These are phyloP conservation scores for Malurus cyaneus DNA, from an alignment of 2,113 vertebrate genomes.

Conservation along the genomic window DNA sequence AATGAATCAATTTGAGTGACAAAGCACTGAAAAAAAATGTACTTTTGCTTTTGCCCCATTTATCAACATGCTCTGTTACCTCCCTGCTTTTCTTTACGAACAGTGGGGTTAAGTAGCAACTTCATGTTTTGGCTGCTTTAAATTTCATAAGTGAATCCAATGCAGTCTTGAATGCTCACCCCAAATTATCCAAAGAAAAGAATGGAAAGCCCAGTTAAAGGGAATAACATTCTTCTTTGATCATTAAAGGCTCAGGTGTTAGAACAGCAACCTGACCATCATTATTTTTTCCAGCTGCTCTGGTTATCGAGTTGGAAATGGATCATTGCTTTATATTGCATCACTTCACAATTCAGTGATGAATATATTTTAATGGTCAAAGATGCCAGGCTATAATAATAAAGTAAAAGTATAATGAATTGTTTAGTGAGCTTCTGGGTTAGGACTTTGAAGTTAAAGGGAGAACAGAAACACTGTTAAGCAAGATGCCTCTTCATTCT, in stretches of 20 bases:
- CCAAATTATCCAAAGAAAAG: neutral
- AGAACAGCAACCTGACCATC: neutral
- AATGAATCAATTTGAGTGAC: neutral
- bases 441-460: neutral
- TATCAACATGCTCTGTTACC: neutral
- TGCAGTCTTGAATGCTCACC: neutral
- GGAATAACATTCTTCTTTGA: neutral
- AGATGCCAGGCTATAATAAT: neutral
- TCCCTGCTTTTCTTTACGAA: neutral
- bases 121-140: neutral
- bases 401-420: neutral
- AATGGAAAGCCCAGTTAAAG: neutral
- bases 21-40: neutral
- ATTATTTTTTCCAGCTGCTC: neutral
- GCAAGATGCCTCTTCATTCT: neutral
- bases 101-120: neutral
- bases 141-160: neutral
- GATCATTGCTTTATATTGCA: slow-evolving; percentile 11
- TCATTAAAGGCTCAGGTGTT: neutral
- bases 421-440: neutral
- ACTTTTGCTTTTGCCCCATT: neutral
- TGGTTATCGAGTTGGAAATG: neutral
- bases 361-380: neutral
- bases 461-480: neutral
- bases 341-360: neutral